Percentiles rank a stretch among this genome's conserved stretches.
phyloP scores from a whole-genome alignment of 2,888 invertebrate genomes.

The Brenthis hecate region DNA sequence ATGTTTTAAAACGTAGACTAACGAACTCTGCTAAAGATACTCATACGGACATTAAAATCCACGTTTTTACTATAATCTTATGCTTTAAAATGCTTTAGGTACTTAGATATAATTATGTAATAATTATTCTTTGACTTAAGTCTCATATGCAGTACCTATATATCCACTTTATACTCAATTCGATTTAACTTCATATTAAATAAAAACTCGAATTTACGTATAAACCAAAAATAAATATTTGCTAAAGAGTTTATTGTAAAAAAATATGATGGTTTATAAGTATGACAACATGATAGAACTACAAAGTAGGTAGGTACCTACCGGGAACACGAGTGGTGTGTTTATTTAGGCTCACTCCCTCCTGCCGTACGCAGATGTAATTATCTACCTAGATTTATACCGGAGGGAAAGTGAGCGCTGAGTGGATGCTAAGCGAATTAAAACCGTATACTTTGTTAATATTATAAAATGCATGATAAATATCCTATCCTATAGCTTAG shows the following conservation, averaged over 20 bases:
- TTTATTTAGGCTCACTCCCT: conserved; percentile 71
- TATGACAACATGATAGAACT: background rate
- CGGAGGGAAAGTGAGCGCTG: conserved; percentile 32
- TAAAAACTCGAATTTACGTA: too few relatives aligned
- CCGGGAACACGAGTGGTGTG: conserved; percentile 49
- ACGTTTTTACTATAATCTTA: conserved; percentile 2
- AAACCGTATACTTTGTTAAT: conserved; percentile 26
- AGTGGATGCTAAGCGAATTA: conserved; percentile 38
- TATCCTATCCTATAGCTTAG: background rate
- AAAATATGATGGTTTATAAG: background rate
- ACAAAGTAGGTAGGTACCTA: background rate
- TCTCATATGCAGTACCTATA: too few relatives aligned
- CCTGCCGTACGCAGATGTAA: conserved; percentile 61
- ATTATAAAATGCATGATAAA: background rate
- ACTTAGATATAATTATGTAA: too few relatives aligned
- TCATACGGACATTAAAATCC: background rate
- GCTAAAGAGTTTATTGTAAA: too few relatives aligned
- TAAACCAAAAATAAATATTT: too few relatives aligned
- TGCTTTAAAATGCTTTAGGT: too few relatives aligned
- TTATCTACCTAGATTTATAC: conserved; percentile 48
- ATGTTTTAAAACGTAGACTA: conserved; percentile 10
- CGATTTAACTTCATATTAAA: too few relatives aligned
- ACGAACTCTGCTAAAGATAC: conserved; percentile 8
- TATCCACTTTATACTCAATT: too few relatives aligned
- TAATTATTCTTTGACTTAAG: too few relatives aligned